phyloP scores from a whole-genome alignment of 2,113 vertebrate species.

The Atrichornis clamosus region DNA sequence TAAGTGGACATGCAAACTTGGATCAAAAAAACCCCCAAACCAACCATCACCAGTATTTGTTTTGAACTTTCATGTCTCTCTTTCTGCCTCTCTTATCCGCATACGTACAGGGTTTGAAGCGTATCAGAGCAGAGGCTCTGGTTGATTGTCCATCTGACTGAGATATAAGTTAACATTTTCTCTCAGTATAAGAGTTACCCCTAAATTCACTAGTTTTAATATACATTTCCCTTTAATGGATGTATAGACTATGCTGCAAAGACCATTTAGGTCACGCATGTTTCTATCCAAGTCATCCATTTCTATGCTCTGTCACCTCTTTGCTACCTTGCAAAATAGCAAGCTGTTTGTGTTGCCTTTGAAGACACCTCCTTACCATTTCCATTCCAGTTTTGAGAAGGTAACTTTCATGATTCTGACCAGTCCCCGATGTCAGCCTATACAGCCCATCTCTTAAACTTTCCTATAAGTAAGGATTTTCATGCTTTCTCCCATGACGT shows the following conservation, averaged over 20 bases:
- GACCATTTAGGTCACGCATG: fast-evolving
- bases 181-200: background rate
- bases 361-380: background rate
- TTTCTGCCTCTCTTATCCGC: background rate
- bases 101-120: background rate
- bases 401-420: background rate
- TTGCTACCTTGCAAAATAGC: background rate
- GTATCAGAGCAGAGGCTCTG: background rate
- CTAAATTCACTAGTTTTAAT: background rate
- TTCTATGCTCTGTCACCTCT: background rate
- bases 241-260: background rate
- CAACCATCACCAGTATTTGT: background rate
- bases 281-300: background rate
- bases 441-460: background rate
- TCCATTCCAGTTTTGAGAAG: background rate
- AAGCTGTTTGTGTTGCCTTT: background rate
- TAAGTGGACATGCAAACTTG: background rate
- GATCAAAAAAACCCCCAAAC: too few relatives aligned
- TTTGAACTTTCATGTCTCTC: background rate
- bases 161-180: background rate
- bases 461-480: background rate
- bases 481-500: background rate
- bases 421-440: fast-evolving
- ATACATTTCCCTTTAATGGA: background rate
- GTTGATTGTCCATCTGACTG: background rate